A percentile compares a stretch with the other conserved stretches of the same genome.
phyloP scores from a whole-genome alignment of 2,113 vertebrate genomes.

The Corythornis cristatus region DNA sequence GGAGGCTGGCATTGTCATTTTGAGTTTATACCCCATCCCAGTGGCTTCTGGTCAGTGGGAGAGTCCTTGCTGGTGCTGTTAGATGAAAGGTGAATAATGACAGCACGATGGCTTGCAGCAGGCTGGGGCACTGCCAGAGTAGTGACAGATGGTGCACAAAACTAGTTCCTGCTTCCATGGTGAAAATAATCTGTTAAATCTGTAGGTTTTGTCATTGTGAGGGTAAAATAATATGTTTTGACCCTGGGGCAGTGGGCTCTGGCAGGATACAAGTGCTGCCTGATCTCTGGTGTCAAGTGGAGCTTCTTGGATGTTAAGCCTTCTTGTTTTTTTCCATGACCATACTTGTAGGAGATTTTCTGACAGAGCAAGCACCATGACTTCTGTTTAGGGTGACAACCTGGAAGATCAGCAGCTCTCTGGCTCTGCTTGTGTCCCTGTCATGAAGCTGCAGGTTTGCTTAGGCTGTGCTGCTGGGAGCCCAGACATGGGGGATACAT shows the following conservation, averaged over 20 bases:
- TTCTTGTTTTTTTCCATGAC: background rate
- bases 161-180: background rate
- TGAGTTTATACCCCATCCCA: background rate
- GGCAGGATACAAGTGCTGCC: background rate
- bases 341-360: background rate
- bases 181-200: background rate
- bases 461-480: background rate
- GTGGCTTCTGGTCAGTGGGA: background rate
- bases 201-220: background rate
- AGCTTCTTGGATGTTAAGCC: background rate
- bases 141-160: background rate
- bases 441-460: background rate
- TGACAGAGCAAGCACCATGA: background rate
- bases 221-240: background rate
- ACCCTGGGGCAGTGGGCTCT: background rate
- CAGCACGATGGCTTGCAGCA: accelerated
- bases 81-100: background rate
- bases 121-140: background rate
- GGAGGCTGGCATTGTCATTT: background rate
- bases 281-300: background rate
- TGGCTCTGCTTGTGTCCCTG: background rate
- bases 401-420: background rate
- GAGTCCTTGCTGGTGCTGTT: background rate
- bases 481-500: accelerated
- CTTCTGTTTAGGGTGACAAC: background rate